Percentiles rank a stretch among this genome's conserved stretches.
phyloP scores from a whole-genome alignment of 2,888 invertebrate genomes.

The Steinernema scapterisci region DNA sequence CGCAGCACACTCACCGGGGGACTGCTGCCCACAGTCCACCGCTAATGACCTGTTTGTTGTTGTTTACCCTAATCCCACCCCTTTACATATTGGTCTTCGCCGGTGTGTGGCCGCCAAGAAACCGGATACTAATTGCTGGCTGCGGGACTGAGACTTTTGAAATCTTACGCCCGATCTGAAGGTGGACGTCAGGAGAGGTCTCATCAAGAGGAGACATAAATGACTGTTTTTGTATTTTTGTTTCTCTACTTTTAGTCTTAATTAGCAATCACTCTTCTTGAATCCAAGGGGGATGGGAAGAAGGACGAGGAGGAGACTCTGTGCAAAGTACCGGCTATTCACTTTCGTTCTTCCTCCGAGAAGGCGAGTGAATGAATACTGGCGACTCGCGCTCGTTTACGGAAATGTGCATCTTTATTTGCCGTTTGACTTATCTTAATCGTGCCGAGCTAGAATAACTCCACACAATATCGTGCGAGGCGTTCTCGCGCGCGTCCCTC shows the following conservation, averaged over 20 bases:
- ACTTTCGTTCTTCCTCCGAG: background rate
- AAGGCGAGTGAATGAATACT: background rate
- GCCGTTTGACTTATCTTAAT: conserved; percentile 3
- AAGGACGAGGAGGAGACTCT: too few species aligned
- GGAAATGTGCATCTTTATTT: conserved; percentile 1
- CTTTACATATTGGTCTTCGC: conserved; percentile 12
- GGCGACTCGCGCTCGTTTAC: background rate
- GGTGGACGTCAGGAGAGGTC: too few species aligned
- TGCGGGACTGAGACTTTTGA: too few species aligned
- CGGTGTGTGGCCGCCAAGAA: background rate
- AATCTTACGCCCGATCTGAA: too few species aligned
- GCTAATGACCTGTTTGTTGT: conserved; percentile 25
- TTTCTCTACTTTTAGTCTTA: background rate
- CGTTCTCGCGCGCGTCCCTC: background rate
- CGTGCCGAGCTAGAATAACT: conserved; percentile 4
- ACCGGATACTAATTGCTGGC: conserved; percentile 20
- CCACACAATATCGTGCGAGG: too few species aligned
- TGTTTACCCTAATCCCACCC: conserved; percentile 18
- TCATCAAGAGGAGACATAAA: background rate
- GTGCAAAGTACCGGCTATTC: too few species aligned
- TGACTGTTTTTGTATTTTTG: background rate
- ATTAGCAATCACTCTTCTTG: background rate
- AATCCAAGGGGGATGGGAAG: too few species aligned
- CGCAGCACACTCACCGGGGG: too few species aligned
- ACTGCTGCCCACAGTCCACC: background rate